Base-by-base conservation (phyloP, 53 echinoderm and acorn worm species). In the Antedon mediterranea region DNA sequence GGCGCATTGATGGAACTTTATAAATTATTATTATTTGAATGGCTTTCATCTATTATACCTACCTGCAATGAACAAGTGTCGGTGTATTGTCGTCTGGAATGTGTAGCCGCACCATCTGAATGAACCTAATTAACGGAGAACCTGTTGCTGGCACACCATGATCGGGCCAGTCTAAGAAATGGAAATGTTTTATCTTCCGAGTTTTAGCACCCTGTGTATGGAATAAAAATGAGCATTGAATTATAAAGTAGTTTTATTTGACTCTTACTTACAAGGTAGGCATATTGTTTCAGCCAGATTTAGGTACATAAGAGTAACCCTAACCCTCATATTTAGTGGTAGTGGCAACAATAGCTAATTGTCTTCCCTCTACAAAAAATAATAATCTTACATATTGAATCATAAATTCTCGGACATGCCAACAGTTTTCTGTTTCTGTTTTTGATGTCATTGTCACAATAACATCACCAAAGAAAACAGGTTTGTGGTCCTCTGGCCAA, bases 81-180 rank as follows among this genome's bases (percentile, higher is more conserved):
- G 97, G 90, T 34, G 89, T 79, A 4, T 80, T 83, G 18, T 86
- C 82, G 34, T 80, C 86, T 15, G 88, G 92, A 30, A 81, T 89
- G 33, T 89, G 89, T 23, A 81, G 71, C 33, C 86, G 78, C 0
- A 97, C 86, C 43, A 82, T 81, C 74, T 80, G 71, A 31, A 97
- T 87, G 72, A 97, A 92, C 30, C 72, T 79, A 31, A 90, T 76
- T 26, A 97, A 79, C 41, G 92, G 84, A 31, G 83, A 83, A 29
- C 85, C 77, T 33, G 77, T 83, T 5, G 91, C 89, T 2, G 95
- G 95, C 71, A 95, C 95, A 41, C 91, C 94, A 71, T 91, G 89
- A 78, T 91, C 91, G 31, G 94, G 94, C 91, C 94, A 97, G 0
- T 82, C 85, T 34, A 89, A 85, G 85, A 92, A 97, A 79, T 97